These are phyloP conservation scores for Knipowitschia caucasica DNA, from an alignment of 2,797 vertebrate genomes.

Conservation along the genomic window DNA sequence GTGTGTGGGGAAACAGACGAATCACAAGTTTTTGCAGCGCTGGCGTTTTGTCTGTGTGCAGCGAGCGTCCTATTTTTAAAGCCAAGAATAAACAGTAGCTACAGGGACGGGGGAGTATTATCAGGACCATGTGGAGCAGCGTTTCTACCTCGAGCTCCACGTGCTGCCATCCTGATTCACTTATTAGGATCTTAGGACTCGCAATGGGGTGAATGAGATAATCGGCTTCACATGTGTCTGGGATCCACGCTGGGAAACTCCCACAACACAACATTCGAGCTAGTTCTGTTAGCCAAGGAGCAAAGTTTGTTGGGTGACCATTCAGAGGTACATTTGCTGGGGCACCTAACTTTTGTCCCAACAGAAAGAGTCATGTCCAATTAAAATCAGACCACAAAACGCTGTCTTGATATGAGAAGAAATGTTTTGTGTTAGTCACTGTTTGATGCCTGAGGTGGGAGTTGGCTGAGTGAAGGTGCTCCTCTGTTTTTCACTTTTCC, in stretches of 20 bases:
- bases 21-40: constrained; percentile 55
- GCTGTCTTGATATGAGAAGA: too few relatives aligned
- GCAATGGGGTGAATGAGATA: constrained; percentile 8
- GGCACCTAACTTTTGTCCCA: too few relatives aligned
- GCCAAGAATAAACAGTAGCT: constrained; percentile 45
- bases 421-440: too few relatives aligned
- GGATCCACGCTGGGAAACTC: constrained; percentile 10
- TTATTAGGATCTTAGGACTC: not conserved
- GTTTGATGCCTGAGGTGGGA: too few relatives aligned
- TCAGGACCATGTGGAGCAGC: constrained; percentile 27
- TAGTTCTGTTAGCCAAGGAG: not conserved
- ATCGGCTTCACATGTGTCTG: constrained; percentile 15
- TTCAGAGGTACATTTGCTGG: too few relatives aligned
- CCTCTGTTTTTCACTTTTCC: too few relatives aligned
- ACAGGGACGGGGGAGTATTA: constrained; percentile 40
- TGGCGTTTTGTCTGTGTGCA: constrained; percentile 48
- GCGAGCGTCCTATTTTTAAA: constrained; percentile 52
- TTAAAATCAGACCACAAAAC: too few relatives aligned
- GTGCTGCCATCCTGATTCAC: constrained; percentile 15
- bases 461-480: too few relatives aligned
- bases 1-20: constrained; percentile 43
- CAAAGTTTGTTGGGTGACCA: not conserved
- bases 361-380: too few relatives aligned
- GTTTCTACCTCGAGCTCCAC: constrained; percentile 15
- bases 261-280: not conserved